A percentile compares a stretch with the other conserved stretches of the same genome.
Conservation (phyloP, 2,888 invertebrate species). For the Temnothorax unifasciatus region DNA sequence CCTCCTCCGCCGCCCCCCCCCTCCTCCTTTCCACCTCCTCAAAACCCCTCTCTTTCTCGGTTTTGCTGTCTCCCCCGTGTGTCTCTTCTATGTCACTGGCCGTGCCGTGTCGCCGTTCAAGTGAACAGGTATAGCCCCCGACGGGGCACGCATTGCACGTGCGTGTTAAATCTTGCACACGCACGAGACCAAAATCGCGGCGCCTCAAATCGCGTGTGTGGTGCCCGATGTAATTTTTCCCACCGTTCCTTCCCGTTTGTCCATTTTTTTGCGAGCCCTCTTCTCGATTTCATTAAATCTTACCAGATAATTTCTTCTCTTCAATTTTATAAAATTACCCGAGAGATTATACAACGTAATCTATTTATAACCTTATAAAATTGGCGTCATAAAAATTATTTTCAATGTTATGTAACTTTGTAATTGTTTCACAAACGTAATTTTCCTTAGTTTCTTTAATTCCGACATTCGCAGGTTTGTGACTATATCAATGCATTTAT, state of each 20-base stretch:
- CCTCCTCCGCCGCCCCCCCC: neutral
- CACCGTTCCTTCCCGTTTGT: neutral
- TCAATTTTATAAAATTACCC: neutral
- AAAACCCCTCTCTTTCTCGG: constrained; percentile 51
- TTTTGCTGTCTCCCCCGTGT: constrained; percentile 52
- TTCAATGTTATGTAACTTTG: neutral
- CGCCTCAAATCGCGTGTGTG: neutral
- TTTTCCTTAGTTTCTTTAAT: neutral
- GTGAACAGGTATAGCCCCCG: constrained; percentile 43
- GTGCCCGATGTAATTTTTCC: neutral
- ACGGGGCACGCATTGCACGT: constrained; percentile 61
- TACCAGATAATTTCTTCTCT: neutral
- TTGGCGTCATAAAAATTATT: neutral
- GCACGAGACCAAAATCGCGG: constrained; percentile 25
- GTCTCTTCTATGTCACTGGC: constrained; percentile 67
- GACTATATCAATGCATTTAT: neutral
- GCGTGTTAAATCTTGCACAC: constrained; percentile 44
- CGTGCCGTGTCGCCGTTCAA: constrained; percentile 50
- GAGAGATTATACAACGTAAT: neutral
- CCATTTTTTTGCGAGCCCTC: too few relatives aligned
- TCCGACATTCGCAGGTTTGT: neutral
- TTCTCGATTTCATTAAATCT: neutral
- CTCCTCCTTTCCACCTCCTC: constrained; percentile 1
- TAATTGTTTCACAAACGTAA: neutral
- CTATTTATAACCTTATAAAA: neutral